Conservation (phyloP, 2,113 vertebrate species). For the Motacilla alba region DNA sequence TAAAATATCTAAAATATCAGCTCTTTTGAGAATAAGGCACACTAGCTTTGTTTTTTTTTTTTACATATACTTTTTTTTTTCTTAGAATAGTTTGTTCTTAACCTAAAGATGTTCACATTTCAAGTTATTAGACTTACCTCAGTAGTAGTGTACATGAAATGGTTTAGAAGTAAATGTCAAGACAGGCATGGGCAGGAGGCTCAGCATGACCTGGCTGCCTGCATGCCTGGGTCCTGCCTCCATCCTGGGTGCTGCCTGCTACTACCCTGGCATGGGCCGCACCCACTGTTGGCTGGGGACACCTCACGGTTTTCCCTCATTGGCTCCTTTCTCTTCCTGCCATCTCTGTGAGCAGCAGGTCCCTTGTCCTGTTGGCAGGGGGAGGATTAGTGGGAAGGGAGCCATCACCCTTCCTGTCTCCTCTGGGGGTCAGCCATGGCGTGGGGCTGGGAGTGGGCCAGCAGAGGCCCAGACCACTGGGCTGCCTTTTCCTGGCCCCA, state of each 20-base stretch:
- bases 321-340: neutral
- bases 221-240: neutral
- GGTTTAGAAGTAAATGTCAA: slow-evolving; percentile 63
- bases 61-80: neutral
- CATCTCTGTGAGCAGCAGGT: neutral
- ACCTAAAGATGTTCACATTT: slow-evolving; percentile 81
- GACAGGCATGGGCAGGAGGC: neutral
- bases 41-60: slow-evolving; percentile 7
- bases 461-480: neutral
- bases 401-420: neutral
- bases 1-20: slow-evolving; percentile 70
- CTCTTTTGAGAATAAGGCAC: slow-evolving; percentile 74
- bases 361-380: neutral
- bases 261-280: neutral
- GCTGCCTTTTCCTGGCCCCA: neutral
- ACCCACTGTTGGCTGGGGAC: neutral
- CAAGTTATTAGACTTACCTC: slow-evolving; percentile 78
- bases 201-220: neutral
- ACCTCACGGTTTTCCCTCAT: neutral
- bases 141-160: slow-evolving; percentile 82
- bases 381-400: neutral
- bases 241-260: neutral
- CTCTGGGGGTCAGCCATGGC: fast-evolving
- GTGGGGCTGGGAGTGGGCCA: neutral
- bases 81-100: slow-evolving; percentile 81